Conservation (phyloP, 1,140 invertebrate species). For the Orchesella cincta region DNA sequence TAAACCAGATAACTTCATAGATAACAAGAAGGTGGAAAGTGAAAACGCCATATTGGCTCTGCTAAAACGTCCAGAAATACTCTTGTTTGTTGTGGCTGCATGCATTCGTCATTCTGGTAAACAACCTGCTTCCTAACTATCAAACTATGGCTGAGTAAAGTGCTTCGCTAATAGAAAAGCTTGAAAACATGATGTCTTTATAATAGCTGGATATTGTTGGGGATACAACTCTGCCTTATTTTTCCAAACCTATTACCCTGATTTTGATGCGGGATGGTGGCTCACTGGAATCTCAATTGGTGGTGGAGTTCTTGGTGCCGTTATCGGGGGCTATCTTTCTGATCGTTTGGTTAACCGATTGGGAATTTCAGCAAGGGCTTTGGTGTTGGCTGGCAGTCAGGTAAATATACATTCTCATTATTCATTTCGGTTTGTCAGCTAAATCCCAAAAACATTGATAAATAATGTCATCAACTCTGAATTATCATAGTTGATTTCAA, state of each 20-base stretch:
- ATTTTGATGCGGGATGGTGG: slow-evolving; percentile 84
- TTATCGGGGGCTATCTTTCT: slow-evolving; percentile 82
- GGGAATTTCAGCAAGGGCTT: slow-evolving; percentile 79
- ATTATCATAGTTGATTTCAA: slow-evolving; percentile 81
- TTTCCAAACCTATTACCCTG: slow-evolving; percentile 81
- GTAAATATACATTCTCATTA: too few species aligned
- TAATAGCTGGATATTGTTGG: slow-evolving; percentile 80
- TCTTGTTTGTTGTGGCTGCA: slow-evolving; percentile 80
- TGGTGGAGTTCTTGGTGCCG: slow-evolving; percentile 79
- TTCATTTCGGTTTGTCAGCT: background rate
- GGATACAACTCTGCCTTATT: slow-evolving; percentile 86
- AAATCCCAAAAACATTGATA: too few species aligned
- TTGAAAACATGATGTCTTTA: too few species aligned
- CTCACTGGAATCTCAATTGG: slow-evolving; percentile 80
- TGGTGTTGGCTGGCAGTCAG: slow-evolving; percentile 76
- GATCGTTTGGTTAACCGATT: slow-evolving; percentile 85
- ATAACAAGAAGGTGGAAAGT: background rate
- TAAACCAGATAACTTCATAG: background rate
- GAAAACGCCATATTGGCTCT: slow-evolving; percentile 51
- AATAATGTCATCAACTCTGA: slow-evolving; percentile 60
- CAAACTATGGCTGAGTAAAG: background rate
- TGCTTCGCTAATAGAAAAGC: too few species aligned
- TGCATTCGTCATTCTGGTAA: slow-evolving; percentile 85
- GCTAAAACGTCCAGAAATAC: slow-evolving; percentile 71
- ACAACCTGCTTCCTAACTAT: too few species aligned